Conservation (phyloP, 2,113 vertebrate species). For the Cyanoramphus novaezelandiae region DNA sequence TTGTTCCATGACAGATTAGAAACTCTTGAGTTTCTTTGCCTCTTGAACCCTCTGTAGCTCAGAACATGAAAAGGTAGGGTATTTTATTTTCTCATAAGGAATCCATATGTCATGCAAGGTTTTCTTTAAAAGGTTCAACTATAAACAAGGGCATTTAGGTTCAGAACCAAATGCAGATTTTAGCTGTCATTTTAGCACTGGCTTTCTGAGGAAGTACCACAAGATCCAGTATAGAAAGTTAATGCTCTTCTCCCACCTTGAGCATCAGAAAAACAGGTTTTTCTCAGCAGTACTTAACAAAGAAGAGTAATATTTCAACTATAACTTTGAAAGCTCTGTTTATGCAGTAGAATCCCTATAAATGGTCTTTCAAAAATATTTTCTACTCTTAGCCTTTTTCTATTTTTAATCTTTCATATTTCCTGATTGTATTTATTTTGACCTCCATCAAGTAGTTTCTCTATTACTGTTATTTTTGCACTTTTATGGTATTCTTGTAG, state of each 20-base stretch:
- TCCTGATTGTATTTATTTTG: conserved; percentile 71
- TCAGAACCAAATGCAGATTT: background rate
- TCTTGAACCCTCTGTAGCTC: background rate
- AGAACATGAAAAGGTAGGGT: background rate
- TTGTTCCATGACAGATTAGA: background rate
- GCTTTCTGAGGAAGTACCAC: background rate
- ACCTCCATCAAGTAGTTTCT: conserved; percentile 65
- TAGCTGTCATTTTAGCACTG: background rate
- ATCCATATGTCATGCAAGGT: background rate
- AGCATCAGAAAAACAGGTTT: background rate
- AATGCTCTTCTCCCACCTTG: background rate
- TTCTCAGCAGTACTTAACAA: background rate
- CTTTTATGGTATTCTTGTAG: conserved; percentile 71
- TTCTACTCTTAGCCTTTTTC: conserved; percentile 52
- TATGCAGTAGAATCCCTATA: conserved; percentile 28
- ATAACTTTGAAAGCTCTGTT: conserved; percentile 20
- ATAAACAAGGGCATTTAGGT: background rate
- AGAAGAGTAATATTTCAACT: background rate
- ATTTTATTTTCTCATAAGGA: background rate
- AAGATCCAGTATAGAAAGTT: background rate
- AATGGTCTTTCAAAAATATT: conserved; percentile 10
- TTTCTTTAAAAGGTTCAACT: background rate
- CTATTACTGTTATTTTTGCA: conserved; percentile 74
- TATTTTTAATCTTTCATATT: conserved; percentile 57
- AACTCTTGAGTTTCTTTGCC: background rate